These are phyloP conservation scores for Coenobita brevimanus DNA, from an alignment of 1,140 invertebrate species.

Conservation along the genomic window DNA sequence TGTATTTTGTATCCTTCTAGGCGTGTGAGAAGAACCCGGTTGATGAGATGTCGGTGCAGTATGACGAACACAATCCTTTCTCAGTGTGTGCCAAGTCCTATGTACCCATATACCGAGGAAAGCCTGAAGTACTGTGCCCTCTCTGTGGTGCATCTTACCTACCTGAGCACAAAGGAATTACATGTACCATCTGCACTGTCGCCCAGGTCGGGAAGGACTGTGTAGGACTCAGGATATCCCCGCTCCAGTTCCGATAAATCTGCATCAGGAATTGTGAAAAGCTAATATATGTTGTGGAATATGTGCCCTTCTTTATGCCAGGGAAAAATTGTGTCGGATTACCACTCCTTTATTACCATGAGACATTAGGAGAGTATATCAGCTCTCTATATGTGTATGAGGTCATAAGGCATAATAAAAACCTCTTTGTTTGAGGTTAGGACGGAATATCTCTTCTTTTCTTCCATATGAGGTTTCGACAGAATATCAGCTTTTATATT, in stretches of 20 bases:
- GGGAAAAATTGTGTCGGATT: no score
- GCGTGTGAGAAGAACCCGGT: constrained; percentile 93
- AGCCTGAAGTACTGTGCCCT: constrained; percentile 94
- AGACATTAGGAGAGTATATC: no score
- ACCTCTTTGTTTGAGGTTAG: no score
- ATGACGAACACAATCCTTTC: constrained; percentile 99
- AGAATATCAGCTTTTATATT: no score
- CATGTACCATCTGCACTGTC: constrained; percentile 91
- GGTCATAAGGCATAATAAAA: no score
- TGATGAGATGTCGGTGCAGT: constrained; percentile 91
- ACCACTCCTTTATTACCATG: no score
- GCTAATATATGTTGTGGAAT: no score
- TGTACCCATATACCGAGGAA: constrained; percentile 96
- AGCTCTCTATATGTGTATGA: no score
- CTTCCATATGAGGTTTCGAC: no score
- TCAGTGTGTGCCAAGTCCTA: constrained; percentile 92
- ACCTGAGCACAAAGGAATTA: constrained; percentile 88
- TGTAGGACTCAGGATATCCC: constrained; percentile 89
- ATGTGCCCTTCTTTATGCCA: no score
- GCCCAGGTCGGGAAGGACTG: constrained; percentile 93
- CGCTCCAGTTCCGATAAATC: constrained; percentile 79
- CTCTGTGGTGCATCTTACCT: constrained; percentile 93
- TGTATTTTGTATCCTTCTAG: constrained; percentile 73
- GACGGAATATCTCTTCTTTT: no score
- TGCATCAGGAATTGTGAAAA: not conserved